phyloP scores from a whole-genome alignment of 1,140 invertebrate species.

The Pomacea maculata region DNA sequence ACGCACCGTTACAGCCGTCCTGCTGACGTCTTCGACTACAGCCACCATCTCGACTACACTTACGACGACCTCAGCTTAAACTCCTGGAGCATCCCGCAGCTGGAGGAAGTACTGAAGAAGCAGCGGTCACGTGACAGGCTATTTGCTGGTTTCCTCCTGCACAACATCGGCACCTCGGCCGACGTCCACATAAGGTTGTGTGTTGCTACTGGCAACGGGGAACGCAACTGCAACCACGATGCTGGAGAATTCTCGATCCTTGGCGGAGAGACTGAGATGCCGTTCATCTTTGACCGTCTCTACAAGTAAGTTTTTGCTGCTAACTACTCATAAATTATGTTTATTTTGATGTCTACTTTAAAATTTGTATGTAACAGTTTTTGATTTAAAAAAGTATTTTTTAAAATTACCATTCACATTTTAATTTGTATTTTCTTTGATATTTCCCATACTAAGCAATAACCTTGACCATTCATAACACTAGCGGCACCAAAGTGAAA shows the following conservation, averaged over 20 bases:
- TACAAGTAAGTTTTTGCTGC: slow-evolving; percentile 22
- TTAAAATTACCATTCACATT: too few relatives aligned
- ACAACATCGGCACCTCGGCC: slow-evolving; percentile 32
- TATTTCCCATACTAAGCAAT: too few relatives aligned
- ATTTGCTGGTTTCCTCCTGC: slow-evolving; percentile 38
- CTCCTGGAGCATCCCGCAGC: slow-evolving; percentile 28
- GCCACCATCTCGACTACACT: slow-evolving; percentile 29
- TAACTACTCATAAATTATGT: too few relatives aligned
- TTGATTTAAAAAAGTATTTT: too few relatives aligned
- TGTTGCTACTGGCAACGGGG: slow-evolving; percentile 14
- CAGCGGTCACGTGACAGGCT: slow-evolving; percentile 24
- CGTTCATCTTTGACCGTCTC: slow-evolving; percentile 34
- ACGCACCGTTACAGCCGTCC: slow-evolving; percentile 26
- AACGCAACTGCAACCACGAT: slow-evolving; percentile 25
- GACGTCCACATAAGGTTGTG: slow-evolving; percentile 32
- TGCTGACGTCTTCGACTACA: slow-evolving; percentile 30
- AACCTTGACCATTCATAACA: too few relatives aligned
- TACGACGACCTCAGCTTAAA: slow-evolving; percentile 32
- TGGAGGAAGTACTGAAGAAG: slow-evolving; percentile 25
- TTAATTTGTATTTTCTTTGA: too few relatives aligned
- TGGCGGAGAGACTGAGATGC: slow-evolving; percentile 36
- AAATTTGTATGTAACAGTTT: too few relatives aligned
- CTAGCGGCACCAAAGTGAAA: too few relatives aligned
- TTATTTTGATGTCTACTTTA: too few relatives aligned
- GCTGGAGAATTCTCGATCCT: slow-evolving; percentile 36